Evolutionary conservation across 2,888 invertebrate species (phyloP).

Genomic region (Macroteleia sp.): DNA sequence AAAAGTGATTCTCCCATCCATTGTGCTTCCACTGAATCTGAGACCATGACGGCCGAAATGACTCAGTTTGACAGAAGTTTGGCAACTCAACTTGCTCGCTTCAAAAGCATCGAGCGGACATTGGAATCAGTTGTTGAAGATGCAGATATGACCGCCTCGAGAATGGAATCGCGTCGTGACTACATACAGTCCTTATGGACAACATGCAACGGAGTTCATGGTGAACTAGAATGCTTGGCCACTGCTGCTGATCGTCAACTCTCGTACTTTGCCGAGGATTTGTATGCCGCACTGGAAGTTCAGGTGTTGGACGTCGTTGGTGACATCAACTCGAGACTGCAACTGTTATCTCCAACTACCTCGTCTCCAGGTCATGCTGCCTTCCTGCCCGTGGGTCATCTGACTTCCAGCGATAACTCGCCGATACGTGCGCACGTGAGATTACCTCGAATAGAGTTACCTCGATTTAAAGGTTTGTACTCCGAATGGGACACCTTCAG

Average conservation of each 20-base stretch:
- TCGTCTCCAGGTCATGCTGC: neutral
- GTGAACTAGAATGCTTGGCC: neutral
- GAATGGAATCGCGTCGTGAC: neutral
- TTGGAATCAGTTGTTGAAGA: no score
- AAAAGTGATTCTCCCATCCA: no score
- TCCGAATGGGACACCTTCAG: conserved; percentile 14
- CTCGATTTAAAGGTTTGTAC: conserved; percentile 4
- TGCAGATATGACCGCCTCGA: neutral
- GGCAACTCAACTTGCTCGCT: no score
- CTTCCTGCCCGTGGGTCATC: no score
- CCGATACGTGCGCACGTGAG: no score
- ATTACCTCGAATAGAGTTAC: neutral
- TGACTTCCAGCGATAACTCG: no score
- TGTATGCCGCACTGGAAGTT: neutral
- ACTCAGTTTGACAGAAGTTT: no score
- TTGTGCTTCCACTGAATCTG: neutral
- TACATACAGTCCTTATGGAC: neutral
- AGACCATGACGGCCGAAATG: neutral
- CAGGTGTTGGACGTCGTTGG: neutral
- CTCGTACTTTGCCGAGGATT: neutral
- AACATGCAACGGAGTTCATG: neutral
- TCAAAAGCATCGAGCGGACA: no score
- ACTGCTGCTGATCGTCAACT: neutral
- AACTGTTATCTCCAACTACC: neutral
- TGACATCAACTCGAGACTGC: neutral